Conservation (phyloP, 2,113 vertebrate species). For the Myrmecophaga tridactyla region DNA sequence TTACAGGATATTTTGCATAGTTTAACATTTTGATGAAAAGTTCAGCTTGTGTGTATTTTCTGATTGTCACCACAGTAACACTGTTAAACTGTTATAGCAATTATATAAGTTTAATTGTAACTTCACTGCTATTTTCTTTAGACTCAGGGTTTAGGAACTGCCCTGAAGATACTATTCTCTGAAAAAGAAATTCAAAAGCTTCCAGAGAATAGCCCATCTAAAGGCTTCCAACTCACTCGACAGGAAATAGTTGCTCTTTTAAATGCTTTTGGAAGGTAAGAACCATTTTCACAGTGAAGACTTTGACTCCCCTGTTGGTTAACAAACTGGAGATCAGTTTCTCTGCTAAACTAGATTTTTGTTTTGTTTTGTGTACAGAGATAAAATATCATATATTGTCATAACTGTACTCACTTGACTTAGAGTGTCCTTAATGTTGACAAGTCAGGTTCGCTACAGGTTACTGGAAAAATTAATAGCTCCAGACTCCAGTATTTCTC, state of each 20-base stretch:
- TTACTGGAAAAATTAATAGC: neutral
- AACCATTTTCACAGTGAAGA: neutral
- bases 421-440: neutral
- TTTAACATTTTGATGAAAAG: neutral
- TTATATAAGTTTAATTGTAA: neutral
- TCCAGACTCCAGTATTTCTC: neutral
- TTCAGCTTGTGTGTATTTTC: neutral
- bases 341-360: neutral
- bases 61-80: neutral
- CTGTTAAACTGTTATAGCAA: neutral
- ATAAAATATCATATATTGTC: neutral
- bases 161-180: conserved; percentile 97
- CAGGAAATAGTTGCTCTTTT: conserved; percentile 96
- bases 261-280: conserved; percentile 94
- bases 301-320: neutral
- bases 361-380: neutral
- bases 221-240: conserved; percentile 96
- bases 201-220: conserved; percentile 92
- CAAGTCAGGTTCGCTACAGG: neutral
- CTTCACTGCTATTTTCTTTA: conserved; percentile 69
- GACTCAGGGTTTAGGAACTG: conserved; percentile 97
- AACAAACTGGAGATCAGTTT: neutral
- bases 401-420: neutral
- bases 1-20: neutral
- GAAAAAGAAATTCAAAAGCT: conserved; percentile 97